These are phyloP conservation scores for Pelusios castaneus DNA, from an alignment of 2,113 vertebrate species.

Conservation along the genomic window DNA sequence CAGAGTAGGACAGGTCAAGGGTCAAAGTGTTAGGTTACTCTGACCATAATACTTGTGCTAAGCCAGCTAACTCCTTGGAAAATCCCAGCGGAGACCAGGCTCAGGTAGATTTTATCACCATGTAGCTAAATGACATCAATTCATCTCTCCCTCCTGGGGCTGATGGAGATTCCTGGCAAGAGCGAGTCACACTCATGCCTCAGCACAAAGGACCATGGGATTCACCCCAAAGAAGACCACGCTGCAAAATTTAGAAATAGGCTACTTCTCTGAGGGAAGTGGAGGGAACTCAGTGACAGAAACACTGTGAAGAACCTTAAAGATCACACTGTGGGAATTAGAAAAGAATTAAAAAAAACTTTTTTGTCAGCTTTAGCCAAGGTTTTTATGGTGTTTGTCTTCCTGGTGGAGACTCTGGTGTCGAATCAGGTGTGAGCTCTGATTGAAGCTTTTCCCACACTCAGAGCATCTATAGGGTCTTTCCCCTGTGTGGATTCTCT, in stretches of 20 bases:
- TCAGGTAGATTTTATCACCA: neutral
- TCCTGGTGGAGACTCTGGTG: neutral
- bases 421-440: neutral
- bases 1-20: neutral
- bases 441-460: neutral
- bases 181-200: too few species aligned
- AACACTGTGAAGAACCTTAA: neutral
- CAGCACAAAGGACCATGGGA: too few species aligned
- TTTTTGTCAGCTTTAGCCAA: neutral
- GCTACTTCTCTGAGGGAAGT: too few species aligned
- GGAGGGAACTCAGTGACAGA: too few species aligned
- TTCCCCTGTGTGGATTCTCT: neutral
- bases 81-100: neutral
- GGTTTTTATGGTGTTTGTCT: neutral
- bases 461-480: neutral
- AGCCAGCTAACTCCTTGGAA: neutral
- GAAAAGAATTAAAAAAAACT: neutral
- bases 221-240: too few species aligned
- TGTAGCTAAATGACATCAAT: neutral
- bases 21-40: neutral
- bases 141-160: too few species aligned
- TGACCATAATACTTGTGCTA: neutral
- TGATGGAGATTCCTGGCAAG: too few species aligned
- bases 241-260: too few species aligned
- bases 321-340: neutral